Evolutionary conservation across 2,113 vertebrate species (phyloP), one percentile per base, ranked within the genome.

Genomic region (Cyphomyrus discorhynchus): DNA sequence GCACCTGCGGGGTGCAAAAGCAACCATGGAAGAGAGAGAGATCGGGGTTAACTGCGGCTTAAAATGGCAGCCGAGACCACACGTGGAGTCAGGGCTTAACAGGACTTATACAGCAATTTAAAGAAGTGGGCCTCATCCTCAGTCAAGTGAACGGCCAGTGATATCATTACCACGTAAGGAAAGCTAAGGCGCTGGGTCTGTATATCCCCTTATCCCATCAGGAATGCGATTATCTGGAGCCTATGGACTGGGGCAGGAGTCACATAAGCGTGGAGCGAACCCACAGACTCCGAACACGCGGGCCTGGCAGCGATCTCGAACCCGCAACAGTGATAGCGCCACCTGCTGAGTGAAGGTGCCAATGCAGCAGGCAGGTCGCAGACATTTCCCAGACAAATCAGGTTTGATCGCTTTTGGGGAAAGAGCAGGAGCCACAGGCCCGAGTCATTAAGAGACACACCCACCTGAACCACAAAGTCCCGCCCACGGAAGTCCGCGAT

Each of bases 391-490:
- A 74, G 31, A 74, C 31, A 0, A 74, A 39, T 15, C 70, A 17
- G 70, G 31, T 6, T 9, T 4, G 31, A 35, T 39, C 31, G 15
- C 31, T 39, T 77, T 31, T 35, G 11, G 50, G 39, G 7, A 21
- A 45, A 88, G 19, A 21, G 50, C 6, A 27, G 42, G 52, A 88
- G 7, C 3, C 21, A 39, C 35, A 50, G 46, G 9, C 10, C 2
- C 21, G 15, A 31, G 3, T 31, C 24, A 89, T 13, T 19, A 13
- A 80, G 31, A 35, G 70, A 3, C 3, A 3, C 27, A 31, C 92
- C 93, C 89, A 99, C 98, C 98, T 99, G 98, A 91, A 99, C 97
- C 70, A 99, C 98, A 8, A 99, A 99, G 92, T 99, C 98, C 39
- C 98, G 95, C 19, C 98, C 98, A 31, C 98, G 96, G 86, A 99